Evolutionary conservation across 2,797 vertebrate genomes (phyloP), one percentile per base, ranked within the genome.

Genomic region (Peromyscus aztecus): DNA sequence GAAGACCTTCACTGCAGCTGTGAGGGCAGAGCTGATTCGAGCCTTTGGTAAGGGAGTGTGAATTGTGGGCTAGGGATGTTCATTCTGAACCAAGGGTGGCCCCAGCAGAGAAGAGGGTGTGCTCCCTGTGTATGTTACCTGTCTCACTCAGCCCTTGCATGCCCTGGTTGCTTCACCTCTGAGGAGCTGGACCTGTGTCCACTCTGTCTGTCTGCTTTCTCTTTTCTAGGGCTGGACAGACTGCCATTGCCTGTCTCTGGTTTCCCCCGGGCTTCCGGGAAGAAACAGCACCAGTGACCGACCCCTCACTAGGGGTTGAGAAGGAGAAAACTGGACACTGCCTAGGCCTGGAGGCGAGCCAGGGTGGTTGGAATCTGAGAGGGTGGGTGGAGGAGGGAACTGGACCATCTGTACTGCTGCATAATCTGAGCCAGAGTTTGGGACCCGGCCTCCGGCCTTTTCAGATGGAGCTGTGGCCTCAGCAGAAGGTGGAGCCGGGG

Each of bases 1-100:
- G 97, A 99, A 99, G 97, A 99, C 98, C 0, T 99, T 99, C 98
- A 99, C 99, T 57, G 99, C 99, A 99, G 99, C 99, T 0, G 98
- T 99, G 31, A 99, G 99, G 98, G 99, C 99, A 6, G 99, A 99
- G 97, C 99, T 99, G 97, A 99, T 99, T 97, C 98, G 98, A 59
- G 99, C 99, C 97, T 99, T 99, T 7, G 99, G 99, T 99, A 97
- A 99, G 99, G 59, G 34, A 24, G 31, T 84, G 23, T 59, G 77
- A 31, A 75, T 0, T 0, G 2, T 19, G 57, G 76, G 83, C 49
- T 76, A 43, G 73, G 78, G 78, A 76, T 52, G 46, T 87, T 75
- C 21, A 4, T 59, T 86, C 59, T 89, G 75, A 84, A 86, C 29
- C 77, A 31, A 4, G 69, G 65, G 46, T 83, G 76, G 59, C 85